Conservation (phyloP, 1,140 invertebrate genomes). For the Pristionchus pacificus region DNA sequence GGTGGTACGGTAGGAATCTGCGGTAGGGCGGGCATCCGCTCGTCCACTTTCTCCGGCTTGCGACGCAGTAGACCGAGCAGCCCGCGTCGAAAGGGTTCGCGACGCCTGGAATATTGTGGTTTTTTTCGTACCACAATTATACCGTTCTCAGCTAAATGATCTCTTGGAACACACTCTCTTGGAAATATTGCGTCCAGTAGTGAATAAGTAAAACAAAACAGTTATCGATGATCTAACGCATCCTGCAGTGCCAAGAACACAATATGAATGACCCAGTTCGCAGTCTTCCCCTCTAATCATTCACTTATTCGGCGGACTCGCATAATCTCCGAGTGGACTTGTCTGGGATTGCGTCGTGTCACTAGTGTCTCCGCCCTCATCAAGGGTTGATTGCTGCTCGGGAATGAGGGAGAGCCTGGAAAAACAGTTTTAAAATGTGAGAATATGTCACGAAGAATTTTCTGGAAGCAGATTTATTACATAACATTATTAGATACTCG, state of each 20-base stretch:
- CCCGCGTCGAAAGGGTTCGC: neutral
- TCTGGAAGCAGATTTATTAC: too few relatives aligned
- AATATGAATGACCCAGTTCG: too few relatives aligned
- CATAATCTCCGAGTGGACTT: neutral
- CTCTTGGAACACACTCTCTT: too few relatives aligned
- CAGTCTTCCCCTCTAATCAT: neutral
- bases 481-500: too few relatives aligned
- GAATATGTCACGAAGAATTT: too few relatives aligned
- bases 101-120: neutral
- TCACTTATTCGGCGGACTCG: neutral
- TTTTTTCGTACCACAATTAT: too few relatives aligned
- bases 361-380: conserved; percentile 19
- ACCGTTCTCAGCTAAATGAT: too few relatives aligned
- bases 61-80: neutral
- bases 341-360: conserved; percentile 5
- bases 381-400: conserved; percentile 19
- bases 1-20: neutral
- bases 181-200: too few relatives aligned
- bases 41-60: neutral
- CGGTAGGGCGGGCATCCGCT: neutral
- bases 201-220: too few relatives aligned
- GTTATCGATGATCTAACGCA: too few relatives aligned
- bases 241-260: too few relatives aligned
- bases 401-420: conserved; percentile 25
- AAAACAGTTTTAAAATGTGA: too few relatives aligned